Evolutionary conservation across 2,797 vertebrate genomes (phyloP).

Genomic region (Sebastolobus altivelis): DNA sequence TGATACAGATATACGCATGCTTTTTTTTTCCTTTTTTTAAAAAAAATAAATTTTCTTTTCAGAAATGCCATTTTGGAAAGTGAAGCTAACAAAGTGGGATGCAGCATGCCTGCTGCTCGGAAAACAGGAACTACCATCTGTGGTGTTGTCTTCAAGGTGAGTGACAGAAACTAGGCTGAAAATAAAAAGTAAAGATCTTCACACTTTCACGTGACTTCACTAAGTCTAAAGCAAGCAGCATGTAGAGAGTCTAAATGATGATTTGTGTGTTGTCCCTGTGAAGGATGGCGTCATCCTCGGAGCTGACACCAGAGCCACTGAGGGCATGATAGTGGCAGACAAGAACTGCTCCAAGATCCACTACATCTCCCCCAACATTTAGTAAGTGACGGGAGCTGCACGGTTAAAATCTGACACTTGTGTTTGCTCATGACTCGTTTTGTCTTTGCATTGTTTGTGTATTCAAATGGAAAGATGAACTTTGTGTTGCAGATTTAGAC

Average conservation of each 20-base stretch:
- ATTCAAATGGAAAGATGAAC: background rate
- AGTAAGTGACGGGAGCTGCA: constrained; percentile 90
- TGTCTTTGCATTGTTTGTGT: background rate
- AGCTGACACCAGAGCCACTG: constrained; percentile 96
- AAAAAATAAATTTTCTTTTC: constrained; percentile 13
- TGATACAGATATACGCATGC: background rate
- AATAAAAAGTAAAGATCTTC: background rate
- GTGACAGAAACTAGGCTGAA: constrained; percentile 5
- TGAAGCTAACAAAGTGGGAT: constrained; percentile 86
- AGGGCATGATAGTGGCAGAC: constrained; percentile 97
- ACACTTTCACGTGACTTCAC: background rate
- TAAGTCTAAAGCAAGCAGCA: background rate
- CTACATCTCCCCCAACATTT: constrained; percentile 97
- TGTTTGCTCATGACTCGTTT: background rate
- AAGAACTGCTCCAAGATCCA: constrained; percentile 99
- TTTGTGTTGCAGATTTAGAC: too few relatives aligned
- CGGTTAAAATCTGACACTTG: background rate
- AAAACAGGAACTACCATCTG: constrained; percentile 99
- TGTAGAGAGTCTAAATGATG: background rate
- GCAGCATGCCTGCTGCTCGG: constrained; percentile 88
- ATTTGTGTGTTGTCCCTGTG: constrained; percentile 35
- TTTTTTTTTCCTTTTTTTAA: background rate
- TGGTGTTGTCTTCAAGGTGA: constrained; percentile 94
- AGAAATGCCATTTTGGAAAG: constrained; percentile 91
- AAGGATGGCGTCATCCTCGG: constrained; percentile 93